phyloP scores from a whole-genome alignment of 2,888 invertebrate species.

The Caenorhabditis wallacei region DNA sequence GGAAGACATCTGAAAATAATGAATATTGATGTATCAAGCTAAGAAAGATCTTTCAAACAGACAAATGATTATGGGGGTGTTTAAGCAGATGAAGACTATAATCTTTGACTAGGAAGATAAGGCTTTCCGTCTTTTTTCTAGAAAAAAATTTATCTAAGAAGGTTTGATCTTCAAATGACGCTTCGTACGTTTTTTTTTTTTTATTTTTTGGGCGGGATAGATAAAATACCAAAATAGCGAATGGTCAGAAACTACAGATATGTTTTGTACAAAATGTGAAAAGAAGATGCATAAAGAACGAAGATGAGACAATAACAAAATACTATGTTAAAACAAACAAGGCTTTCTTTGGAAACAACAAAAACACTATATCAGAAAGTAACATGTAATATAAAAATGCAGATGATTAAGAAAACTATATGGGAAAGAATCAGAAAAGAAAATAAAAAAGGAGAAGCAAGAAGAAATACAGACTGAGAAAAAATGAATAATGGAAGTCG shows the following conservation, averaged over 20 bases:
- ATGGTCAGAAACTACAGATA: conserved; percentile 25
- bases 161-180: too few relatives aligned
- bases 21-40: neutral
- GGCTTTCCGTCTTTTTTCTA: neutral
- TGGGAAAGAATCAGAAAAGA: conserved; percentile 6
- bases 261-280: conserved; percentile 48
- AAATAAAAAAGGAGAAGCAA: neutral
- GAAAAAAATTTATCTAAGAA: neutral
- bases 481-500: conserved; percentile 26
- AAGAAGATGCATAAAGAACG: conserved; percentile 45
- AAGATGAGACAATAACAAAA: conserved; percentile 28
- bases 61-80: conserved; percentile 9
- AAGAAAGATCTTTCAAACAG: neutral
- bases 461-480: neutral
- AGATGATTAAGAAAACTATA: conserved; percentile 25
- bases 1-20: conserved; percentile 63
- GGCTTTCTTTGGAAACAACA: conserved; percentile 19
- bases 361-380: conserved; percentile 14
- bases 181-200: neutral
- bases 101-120: neutral
- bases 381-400: conserved; percentile 8
- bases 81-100: conserved; percentile 10
- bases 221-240: neutral
- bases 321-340: conserved; percentile 35
- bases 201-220: neutral